phyloP scores from a whole-genome alignment of 2,888 invertebrate species.

The Endotricha flammealis region DNA sequence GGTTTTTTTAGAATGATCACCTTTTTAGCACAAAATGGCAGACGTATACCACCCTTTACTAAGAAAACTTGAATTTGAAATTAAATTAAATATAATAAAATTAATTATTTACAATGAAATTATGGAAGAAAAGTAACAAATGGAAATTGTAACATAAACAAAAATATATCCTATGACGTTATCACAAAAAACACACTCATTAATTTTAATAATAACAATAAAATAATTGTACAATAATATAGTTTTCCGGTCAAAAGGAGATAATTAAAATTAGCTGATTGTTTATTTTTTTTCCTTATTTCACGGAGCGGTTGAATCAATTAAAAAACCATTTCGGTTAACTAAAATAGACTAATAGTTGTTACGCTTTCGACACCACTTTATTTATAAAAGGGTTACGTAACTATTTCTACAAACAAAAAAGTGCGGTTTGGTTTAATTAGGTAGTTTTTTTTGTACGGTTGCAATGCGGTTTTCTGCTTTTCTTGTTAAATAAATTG shows the following conservation, averaged over 20 bases:
- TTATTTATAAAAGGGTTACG: constrained; percentile 11
- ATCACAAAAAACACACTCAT: background rate
- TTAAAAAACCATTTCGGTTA: constrained; percentile 49
- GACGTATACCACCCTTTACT: too few species aligned
- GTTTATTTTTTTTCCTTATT: constrained; percentile 36
- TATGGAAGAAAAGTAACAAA: too few species aligned
- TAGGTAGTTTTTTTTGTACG: background rate
- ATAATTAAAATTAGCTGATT: constrained; percentile 21
- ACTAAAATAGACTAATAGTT: constrained; percentile 52
- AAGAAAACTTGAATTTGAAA: too few species aligned
- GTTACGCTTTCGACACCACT: constrained; percentile 44
- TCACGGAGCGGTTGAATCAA: constrained; percentile 43
- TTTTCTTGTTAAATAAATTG: too few species aligned
- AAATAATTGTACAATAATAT: background rate
- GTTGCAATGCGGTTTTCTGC: background rate
- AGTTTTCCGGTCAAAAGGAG: constrained; percentile 16
- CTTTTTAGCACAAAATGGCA: too few species aligned
- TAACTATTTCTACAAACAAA: constrained; percentile 1
- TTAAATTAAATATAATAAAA: too few species aligned
- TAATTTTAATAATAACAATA: background rate
- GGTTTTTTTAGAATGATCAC: too few species aligned
- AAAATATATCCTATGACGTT: too few species aligned
- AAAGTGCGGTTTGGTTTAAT: constrained; percentile 2
- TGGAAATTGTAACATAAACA: too few species aligned
- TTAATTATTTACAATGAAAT: too few species aligned